These are phyloP conservation scores for Ophion costatus DNA, from an alignment of 2,888 invertebrate species.

Conservation along the genomic window DNA sequence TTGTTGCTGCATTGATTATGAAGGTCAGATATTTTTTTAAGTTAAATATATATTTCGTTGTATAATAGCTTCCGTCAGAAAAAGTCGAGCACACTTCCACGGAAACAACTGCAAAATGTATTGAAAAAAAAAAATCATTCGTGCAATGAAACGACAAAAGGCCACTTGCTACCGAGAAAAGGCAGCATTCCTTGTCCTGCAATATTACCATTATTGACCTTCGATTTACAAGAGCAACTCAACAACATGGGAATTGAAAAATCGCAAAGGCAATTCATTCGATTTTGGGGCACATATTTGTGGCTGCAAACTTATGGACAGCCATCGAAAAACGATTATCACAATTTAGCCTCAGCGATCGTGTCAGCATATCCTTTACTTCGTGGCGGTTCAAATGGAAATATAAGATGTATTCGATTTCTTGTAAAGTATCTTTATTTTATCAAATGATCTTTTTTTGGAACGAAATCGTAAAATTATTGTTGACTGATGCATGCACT, in stretches of 20 bases:
- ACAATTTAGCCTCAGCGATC: conserved; percentile 15
- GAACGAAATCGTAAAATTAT: background rate
- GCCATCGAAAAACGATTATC: conserved; percentile 29
- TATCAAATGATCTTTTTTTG: background rate
- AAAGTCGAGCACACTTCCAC: too few relatives aligned
- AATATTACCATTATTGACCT: background rate
- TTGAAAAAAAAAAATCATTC: conserved; percentile 9
- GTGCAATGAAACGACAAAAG: background rate
- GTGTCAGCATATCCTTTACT: conserved; percentile 17
- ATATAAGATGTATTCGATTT: conserved; percentile 1
- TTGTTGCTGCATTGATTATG: too few relatives aligned
- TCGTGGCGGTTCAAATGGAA: conserved; percentile 19
- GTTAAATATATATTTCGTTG: too few relatives aligned
- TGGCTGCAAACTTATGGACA: conserved; percentile 17
- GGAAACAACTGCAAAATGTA: too few relatives aligned
- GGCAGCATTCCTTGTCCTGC: conserved; percentile 15
- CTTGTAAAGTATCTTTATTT: background rate
- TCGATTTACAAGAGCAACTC: conserved; percentile 11
- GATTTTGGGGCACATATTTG: conserved; percentile 37
- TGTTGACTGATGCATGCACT: background rate
- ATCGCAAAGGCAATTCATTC: conserved; percentile 19
- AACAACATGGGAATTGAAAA: conserved; percentile 10
- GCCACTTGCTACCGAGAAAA: background rate
- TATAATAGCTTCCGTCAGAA: too few relatives aligned
- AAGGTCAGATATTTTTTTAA: too few relatives aligned